Percentiles rank a stretch among this genome's conserved stretches.
phyloP scores from a whole-genome alignment of 2,113 vertebrate genomes.

The Synodontis membranacea region DNA sequence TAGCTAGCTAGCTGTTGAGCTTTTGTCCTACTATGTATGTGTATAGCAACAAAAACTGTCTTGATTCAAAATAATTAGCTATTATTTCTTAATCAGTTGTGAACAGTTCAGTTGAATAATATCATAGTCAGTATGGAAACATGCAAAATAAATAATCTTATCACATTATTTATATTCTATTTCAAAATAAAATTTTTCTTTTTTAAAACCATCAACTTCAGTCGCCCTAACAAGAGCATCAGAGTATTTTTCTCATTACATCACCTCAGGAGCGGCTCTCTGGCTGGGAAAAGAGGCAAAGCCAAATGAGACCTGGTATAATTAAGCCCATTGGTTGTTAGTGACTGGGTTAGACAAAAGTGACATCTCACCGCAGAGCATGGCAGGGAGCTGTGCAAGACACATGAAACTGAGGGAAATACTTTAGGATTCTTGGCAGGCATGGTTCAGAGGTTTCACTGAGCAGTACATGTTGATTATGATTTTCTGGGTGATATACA shows the following conservation, averaged over 20 bases:
- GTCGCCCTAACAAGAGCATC: background rate
- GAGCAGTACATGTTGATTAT: background rate
- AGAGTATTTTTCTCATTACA: background rate
- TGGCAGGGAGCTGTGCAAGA: conserved; percentile 11
- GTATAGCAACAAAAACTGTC: no score
- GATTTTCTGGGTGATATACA: background rate
- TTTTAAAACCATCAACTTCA: background rate
- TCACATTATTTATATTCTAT: background rate
- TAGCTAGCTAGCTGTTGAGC: no score
- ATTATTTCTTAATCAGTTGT: no score
- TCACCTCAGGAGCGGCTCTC: conserved; percentile 1
- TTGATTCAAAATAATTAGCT: no score
- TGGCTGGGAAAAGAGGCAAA: background rate
- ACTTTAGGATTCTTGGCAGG: background rate
- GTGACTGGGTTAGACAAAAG: conserved; percentile 8
- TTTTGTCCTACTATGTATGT: no score
- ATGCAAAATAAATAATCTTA: background rate
- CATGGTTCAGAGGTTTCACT: background rate
- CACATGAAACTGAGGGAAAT: conserved; percentile 1
- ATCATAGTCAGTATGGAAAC: background rate
- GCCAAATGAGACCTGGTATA: conserved; percentile 26
- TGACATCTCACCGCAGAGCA: conserved; percentile 22
- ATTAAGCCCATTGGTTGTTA: conserved; percentile 34
- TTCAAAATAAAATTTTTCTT: background rate
- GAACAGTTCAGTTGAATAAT: background rate